These are phyloP conservation scores for Amazonetta brasiliensis DNA, from an alignment of 2,797 vertebrate genomes.

Conservation along the genomic window DNA sequence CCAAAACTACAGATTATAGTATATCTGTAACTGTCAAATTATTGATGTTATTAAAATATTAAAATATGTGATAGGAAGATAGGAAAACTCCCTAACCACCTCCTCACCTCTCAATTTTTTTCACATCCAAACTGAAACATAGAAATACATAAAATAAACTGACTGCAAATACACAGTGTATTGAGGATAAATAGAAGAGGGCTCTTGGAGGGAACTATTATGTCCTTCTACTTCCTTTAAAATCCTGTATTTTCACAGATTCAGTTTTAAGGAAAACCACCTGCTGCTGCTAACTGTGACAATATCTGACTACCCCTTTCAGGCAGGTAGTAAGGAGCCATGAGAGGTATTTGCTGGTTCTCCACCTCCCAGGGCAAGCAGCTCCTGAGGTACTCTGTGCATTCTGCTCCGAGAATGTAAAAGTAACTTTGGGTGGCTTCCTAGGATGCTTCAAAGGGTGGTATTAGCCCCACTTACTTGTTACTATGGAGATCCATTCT, in stretches of 20 bases:
- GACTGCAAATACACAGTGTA: background rate
- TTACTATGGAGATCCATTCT: conserved; percentile 43
- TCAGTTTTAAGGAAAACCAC: background rate
- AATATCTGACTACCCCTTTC: background rate
- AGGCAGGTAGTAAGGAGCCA: background rate
- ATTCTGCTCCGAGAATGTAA: background rate
- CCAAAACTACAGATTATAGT: background rate
- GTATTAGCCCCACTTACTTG: background rate
- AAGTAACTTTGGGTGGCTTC: background rate
- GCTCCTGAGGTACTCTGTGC: background rate
- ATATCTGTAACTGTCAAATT: background rate
- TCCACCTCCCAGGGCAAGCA: background rate
- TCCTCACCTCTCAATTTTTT: background rate
- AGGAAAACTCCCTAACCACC: background rate
- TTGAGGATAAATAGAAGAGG: background rate
- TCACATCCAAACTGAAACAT: background rate
- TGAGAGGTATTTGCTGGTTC: background rate
- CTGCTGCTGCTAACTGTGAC: background rate
- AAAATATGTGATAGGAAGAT: background rate
- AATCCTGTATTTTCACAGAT: background rate
- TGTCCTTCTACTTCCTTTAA: background rate
- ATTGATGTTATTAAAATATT: background rate
- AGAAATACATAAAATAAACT: background rate
- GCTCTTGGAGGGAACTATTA: background rate
- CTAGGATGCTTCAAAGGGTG: background rate